Evolutionary conservation across 2,888 invertebrate genomes (phyloP), one percentile per base, ranked within the genome.

Genomic region (Leptinotarsa peninsularis): DNA sequence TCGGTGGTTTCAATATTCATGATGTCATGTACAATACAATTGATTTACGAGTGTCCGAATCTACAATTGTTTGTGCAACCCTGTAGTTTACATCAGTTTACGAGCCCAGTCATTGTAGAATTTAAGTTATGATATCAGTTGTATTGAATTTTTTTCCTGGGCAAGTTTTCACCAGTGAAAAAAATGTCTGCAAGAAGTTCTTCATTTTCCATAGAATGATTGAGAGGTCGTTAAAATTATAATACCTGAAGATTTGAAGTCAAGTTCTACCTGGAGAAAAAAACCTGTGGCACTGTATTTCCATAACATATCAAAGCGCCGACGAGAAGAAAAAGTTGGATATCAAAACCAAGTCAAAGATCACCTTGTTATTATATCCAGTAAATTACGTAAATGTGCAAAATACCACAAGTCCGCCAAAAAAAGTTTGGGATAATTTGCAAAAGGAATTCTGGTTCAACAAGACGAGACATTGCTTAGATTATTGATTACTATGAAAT

Each of bases 311-410:
- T n/a, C 7, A 60, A 14, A 50, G 27, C 14, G 14, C 7, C 7
- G 70, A 70, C 27, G 50, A 23, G n/a, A 74, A 67, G 66, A 76
- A 81, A 54, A 72, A 77, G 17, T 71, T 66, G 73, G 58, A 74
- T 70, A 79, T 81, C 0, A 76, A 72, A 43, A 60, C 82, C 5
- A 14, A 50, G 49, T 49, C 69, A 14, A 84, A 81, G 76, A 80
- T 85, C 10, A 72, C 50, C n/a, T 54, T 75, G 21, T 43, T 72
- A 18, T 21, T 75, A 4, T 68, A 75, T 15, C 49, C 71, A 7
- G 67, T 75, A 49, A 71, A 75, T 4, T 23, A 23, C 4, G 23
- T 23, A 4, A 23, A 4, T 72, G 71, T 75, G 14, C 71, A 75
- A 54, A n/a, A n/a, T 13, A 27, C 75, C 14, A 54, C 23, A 23